Evolutionary conservation across 2,113 vertebrate genomes (phyloP).

Genomic region (Poeciliopsis occidentalis): DNA sequence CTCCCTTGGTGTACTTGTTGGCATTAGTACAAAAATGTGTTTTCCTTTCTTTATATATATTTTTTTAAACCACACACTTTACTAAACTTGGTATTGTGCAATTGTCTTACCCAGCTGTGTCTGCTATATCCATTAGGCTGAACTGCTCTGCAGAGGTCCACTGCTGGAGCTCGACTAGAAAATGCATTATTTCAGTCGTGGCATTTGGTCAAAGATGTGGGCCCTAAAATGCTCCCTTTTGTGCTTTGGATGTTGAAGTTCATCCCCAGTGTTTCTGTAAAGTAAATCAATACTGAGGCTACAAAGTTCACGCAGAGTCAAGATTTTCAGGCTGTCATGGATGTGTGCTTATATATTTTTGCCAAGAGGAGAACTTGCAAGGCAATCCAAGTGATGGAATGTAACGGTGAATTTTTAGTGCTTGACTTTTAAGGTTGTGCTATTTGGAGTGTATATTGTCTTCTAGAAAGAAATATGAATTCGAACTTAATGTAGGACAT

Average conservation of each 20-base stretch:
- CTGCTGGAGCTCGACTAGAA: constrained; percentile 53
- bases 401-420: constrained; percentile 29
- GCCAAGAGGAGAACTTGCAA: constrained; percentile 36
- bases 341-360: constrained; percentile 38
- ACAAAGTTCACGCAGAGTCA: constrained; percentile 56
- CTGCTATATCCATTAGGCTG: constrained; percentile 74
- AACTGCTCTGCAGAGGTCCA: constrained; percentile 54
- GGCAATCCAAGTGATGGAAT: constrained; percentile 26
- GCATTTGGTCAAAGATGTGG: constrained; percentile 62
- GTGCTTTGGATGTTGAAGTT: constrained; percentile 54
- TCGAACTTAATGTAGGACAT: constrained; percentile 13
- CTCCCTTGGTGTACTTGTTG: constrained; percentile 29
- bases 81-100: constrained; percentile 64
- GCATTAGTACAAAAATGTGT: constrained; percentile 20
- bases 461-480: constrained; percentile 20
- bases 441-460: constrained; percentile 32
- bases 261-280: constrained; percentile 55
- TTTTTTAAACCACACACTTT: constrained; percentile 44
- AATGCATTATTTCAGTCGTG: constrained; percentile 66
- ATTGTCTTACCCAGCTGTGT: constrained; percentile 55
- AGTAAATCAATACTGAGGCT: constrained; percentile 57
- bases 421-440: constrained; percentile 27
- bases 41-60: constrained; percentile 22
- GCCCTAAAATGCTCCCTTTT: constrained; percentile 65
- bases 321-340: constrained; percentile 32